Base-by-base conservation (phyloP, 2,113 vertebrate species). In the Semnornis frantzii region DNA sequence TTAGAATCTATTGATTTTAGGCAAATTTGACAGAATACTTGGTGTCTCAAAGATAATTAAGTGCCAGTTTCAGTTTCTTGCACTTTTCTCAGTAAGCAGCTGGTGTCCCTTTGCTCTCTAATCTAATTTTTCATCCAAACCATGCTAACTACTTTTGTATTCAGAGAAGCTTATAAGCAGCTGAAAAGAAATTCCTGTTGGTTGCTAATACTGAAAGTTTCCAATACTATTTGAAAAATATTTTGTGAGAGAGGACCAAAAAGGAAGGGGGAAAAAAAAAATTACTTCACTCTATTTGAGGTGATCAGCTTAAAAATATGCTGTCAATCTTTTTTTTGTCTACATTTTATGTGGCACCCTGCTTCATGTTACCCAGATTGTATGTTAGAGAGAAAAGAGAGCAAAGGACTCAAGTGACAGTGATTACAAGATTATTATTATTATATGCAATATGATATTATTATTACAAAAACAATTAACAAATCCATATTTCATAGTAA, bases 41-140 rank as follows among this genome's bases (percentile, higher is more conserved):
- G 82, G 80, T 10, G 33, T 80, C 79, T 94, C 72, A 91, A 92
- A 89, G 72, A 93, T 91, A 91, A 94, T 89, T 91, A 94, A 89
- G 72, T 78, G 60, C 52, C 80, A 94, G 82, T 86, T 90, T 34
- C 80, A 82, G 57, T 85, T 86, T 87, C 82, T 91, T 90, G 65
- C 70, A 75, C 50, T 85, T 83, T 75, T 85, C 88, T 82, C 77
- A 25, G n/a, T 82, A 82, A 80, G 48, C 76, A 87, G 42, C 74
- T 83, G 55, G 44, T 90, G 58, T 90, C 39, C 44, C 68, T 79
- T 70, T 81, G 34, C 63, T 64, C 30, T 87, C 82, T 91, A 69
- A 85, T 92, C 54, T 82, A 52, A 87, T 55, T 94, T 94, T 64
- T 31, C 44, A 20, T 83, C 79, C 83, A 82, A 68, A 89, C 17